Evolutionary conservation across 2,888 invertebrate species (phyloP), one percentile per base, ranked within the genome.

Genomic region (Cyclophora albipunctata): DNA sequence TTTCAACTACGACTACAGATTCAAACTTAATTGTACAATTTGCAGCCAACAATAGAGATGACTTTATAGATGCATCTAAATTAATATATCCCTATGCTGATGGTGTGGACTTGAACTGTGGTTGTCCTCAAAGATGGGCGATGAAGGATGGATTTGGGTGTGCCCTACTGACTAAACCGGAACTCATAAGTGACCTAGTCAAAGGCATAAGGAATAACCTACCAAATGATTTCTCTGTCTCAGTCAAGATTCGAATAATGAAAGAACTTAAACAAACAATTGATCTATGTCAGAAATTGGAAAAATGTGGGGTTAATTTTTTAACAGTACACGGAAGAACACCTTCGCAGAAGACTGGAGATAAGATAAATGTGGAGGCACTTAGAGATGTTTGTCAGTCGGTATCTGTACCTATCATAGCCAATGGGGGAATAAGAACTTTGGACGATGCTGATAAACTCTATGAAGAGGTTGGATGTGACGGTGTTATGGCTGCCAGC

Each of bases 111-210:
- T 85, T 99, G 40, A 99, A 99, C 76, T 99, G 99, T 88, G 99
- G 99, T 0, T 99, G 99, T 67, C 99, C 99, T 1, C 99, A 99
- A 81, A 90, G 93, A 60, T 98, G 98, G 98, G 98, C 98, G 0
- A 93, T 96, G 81, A 92, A 94, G 60, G 95, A 96, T 72, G 97
- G 97, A 3, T 94, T 96, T 73, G 98, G 98, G 0, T 95, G 95
- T 68, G 92, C 93, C 53, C 81, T 98, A 59, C 80, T 98, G 33
- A 91, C 91, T 5, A 92, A 95, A 61, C 98, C 98, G 4, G 94
- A 98, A 69, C 67, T 93, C 5, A 91, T 99, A 3, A 91, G 92
- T 59, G 96, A 96, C 65, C 91, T 98, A 69, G 91, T 98, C 0
- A 90, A 87, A 64, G 93, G 93, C 65, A 92, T 97, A 7, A 91